These are phyloP conservation scores for Gadus chalcogrammus DNA, from an alignment of 2,113 vertebrate genomes.

Conservation along the genomic window DNA sequence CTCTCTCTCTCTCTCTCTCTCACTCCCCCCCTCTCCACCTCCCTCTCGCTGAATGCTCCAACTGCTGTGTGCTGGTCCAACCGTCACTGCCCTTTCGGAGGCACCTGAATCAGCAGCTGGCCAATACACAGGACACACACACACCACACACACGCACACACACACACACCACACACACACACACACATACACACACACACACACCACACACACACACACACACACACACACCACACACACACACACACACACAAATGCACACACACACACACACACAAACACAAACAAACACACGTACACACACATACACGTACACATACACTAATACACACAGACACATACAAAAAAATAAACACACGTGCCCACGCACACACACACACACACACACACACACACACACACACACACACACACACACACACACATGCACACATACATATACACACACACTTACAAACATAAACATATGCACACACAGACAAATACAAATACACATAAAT, in stretches of 20 bases:
- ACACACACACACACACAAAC: neutral
- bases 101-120: constrained; percentile 15
- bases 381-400: too few species aligned
- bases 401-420: too few species aligned
- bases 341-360: too few species aligned
- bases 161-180: neutral
- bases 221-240: constrained; percentile 7
- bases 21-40: too few species aligned
- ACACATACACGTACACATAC: neutral
- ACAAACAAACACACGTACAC: neutral
- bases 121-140: constrained; percentile 11
- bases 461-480: too few species aligned
- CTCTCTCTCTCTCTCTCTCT: neutral
- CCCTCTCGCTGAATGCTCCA: neutral
- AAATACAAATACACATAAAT: constrained; percentile 19
- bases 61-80: constrained; percentile 3
- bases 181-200: neutral
- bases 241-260: neutral
- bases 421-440: too few species aligned
- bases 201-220: constrained; percentile 12
- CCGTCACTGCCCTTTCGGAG: constrained; percentile 14
- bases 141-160: neutral
- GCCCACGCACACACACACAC: too few species aligned
- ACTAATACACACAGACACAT: neutral
- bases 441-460: too few species aligned